phyloP scores from a whole-genome alignment of 2,113 vertebrate genomes.

The Pristiophorus japonicus region DNA sequence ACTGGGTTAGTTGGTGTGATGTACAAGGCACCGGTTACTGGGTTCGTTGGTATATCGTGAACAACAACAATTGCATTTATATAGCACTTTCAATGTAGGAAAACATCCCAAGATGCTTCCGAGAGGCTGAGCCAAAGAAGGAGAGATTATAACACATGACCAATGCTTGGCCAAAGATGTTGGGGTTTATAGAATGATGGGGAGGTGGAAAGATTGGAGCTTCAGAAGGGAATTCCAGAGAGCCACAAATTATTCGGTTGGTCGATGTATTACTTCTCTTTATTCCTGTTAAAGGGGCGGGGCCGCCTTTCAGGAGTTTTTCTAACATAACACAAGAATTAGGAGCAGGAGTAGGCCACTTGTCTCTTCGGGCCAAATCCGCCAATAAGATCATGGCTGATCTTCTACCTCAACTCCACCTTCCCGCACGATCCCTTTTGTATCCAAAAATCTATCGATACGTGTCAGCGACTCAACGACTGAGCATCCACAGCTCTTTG shows the following conservation, averaged over 20 bases:
- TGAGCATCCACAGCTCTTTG: too few species aligned
- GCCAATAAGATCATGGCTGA: too few species aligned
- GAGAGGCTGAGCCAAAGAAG: neutral
- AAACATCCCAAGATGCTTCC: neutral
- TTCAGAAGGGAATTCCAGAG: neutral
- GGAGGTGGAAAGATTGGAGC: neutral
- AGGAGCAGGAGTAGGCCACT: too few species aligned
- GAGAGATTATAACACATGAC: neutral
- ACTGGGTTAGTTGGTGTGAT: neutral
- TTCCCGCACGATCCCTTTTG: too few species aligned
- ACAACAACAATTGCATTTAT: neutral
- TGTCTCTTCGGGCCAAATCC: too few species aligned
- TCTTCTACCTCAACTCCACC: too few species aligned
- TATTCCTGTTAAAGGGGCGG: neutral
- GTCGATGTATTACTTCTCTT: neutral
- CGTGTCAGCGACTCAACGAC: too few species aligned
- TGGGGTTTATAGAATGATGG: neutral
- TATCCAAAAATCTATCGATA: too few species aligned
- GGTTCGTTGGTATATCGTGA: neutral
- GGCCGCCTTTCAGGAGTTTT: too few species aligned
- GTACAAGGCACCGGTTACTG: neutral
- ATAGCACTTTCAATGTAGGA: neutral
- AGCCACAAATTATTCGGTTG: neutral
- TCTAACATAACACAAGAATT: too few species aligned
- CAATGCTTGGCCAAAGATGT: neutral